These are phyloP conservation scores for Agapornis canus DNA, from an alignment of 2,797 vertebrate species.

Conservation along the genomic window DNA sequence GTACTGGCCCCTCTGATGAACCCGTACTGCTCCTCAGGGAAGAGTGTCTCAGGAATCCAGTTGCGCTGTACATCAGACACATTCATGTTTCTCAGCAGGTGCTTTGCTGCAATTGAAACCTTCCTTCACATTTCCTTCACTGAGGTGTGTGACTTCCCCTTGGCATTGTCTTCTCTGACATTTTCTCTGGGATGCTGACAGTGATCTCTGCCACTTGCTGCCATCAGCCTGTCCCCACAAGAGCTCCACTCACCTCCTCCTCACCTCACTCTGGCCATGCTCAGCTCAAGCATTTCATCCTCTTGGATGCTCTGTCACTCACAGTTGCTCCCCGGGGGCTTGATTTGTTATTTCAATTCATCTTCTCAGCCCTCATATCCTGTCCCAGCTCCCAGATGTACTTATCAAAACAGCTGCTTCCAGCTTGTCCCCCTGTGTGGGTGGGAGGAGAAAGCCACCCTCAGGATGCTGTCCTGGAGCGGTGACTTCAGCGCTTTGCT, in stretches of 20 bases:
- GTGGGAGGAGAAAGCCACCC: slow-evolving; percentile 49
- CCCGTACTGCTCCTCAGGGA: neutral
- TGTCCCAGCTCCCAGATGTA: slow-evolving; percentile 45
- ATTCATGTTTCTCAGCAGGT: neutral
- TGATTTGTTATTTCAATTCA: neutral
- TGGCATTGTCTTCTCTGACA: neutral
- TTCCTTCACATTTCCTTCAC: neutral
- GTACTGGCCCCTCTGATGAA: neutral
- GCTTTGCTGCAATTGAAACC: neutral
- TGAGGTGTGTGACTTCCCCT: neutral
- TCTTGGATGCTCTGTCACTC: neutral
- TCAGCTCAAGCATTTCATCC: neutral
- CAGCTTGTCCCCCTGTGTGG: slow-evolving; percentile 23
- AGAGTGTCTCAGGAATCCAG: fast-evolving
- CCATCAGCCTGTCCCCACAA: neutral
- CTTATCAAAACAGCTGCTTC: neutral
- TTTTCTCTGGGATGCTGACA: neutral
- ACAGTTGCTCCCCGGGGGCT: neutral
- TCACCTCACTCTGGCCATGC: neutral
- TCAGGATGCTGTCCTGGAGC: neutral
- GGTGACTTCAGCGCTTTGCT: neutral
- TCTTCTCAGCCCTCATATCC: slow-evolving; percentile 50
- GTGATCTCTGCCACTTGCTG: neutral
- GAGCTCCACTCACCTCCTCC: fast-evolving
- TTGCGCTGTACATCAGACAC: too few relatives aligned